Evolutionary conservation across 2,797 vertebrate species (phyloP).

Genomic region (Carapus acus): DNA sequence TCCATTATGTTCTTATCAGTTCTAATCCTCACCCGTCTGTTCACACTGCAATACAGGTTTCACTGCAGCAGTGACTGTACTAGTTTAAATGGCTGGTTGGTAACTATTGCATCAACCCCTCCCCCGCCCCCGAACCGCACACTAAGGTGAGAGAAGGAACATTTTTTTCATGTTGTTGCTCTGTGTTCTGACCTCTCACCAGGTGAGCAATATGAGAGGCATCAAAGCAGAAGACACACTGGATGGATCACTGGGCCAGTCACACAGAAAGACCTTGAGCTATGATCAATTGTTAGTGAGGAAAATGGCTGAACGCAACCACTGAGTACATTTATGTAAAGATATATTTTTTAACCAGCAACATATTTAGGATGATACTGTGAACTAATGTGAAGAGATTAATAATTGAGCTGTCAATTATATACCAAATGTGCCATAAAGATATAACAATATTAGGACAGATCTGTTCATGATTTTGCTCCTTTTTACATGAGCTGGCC

Average conservation of each 20-base stretch:
- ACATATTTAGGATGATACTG: conserved; percentile 95
- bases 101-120: too few species aligned
- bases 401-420: conserved; percentile 89
- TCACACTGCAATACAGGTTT: conserved; percentile 80
- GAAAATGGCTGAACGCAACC: conserved; percentile 75
- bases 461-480: conserved; percentile 72
- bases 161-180: too few species aligned
- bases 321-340: conserved; percentile 82
- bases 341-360: conserved; percentile 93
- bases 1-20: conserved; percentile 3
- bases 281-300: conserved; percentile 56
- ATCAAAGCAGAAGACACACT: conserved; percentile 63
- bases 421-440: conserved; percentile 96
- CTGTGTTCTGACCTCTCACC: conserved; percentile 2
- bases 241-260: conserved; percentile 45
- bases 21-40: conserved; percentile 36
- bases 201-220: conserved; percentile 60
- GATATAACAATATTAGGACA: conserved; percentile 71
- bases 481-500: conserved; percentile 50
- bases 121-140: too few species aligned
- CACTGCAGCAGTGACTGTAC: conserved; percentile 88
- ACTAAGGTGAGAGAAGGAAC: too few species aligned
- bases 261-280: conserved; percentile 44
- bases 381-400: conserved; percentile 93
- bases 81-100: conserved; percentile 80